Base-by-base conservation (phyloP, 2,888 invertebrate genomes). In the Noctuana brunneofusca region DNA sequence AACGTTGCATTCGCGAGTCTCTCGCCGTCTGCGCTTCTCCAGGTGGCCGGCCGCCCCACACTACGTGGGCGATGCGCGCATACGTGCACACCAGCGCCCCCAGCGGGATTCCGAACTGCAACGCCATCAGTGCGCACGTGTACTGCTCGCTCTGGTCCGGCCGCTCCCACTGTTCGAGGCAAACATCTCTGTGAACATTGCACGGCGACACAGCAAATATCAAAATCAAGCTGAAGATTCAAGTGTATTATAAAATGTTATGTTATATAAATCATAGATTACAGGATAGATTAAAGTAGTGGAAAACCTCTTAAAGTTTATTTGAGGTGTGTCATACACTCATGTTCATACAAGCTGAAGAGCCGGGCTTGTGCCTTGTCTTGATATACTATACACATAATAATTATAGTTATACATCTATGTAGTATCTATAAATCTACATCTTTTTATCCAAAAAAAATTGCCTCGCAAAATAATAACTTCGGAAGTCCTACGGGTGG, bases 31-130 rank as follows among this genome's bases (percentile, higher is more conserved):
- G 96, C 0, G 97, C 97, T 82, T 97, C 97, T 0, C 97, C 97
- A 0, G 97, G 97, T 6, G 96, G 95, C 38, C 95, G 92, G 68
- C 96, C 89, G 20, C 96, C 96, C 97, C 97, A 97, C 49, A 98
- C 96, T 12, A 96, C 95, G 54, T 96, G 92, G 0, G 96, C 97
- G 65, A 98, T 98, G 69, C 96, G 94, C 1, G 95, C 94, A 80
- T 98, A 98, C 0, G 97, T 97, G 80, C 96, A 96, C 63, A 97
- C 91, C 14, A 98, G 93, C 43, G 97, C 96, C 22, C 93, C 81
- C 66, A 97, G 90, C 0, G 98, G 98, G 67, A 97, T 91, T 65
- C 96, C 93, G 81, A 97, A 98, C 85, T 98, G 98, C 55, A 97
- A 92, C 46, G 95, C 92, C 86, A 97, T 93, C 66, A 98, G 88